A percentile compares a stretch with the other conserved stretches of the same genome.
These are phyloP conservation scores for Eriosoma lanigerum DNA, from an alignment of 1,140 invertebrate genomes.

Conservation along the genomic window DNA sequence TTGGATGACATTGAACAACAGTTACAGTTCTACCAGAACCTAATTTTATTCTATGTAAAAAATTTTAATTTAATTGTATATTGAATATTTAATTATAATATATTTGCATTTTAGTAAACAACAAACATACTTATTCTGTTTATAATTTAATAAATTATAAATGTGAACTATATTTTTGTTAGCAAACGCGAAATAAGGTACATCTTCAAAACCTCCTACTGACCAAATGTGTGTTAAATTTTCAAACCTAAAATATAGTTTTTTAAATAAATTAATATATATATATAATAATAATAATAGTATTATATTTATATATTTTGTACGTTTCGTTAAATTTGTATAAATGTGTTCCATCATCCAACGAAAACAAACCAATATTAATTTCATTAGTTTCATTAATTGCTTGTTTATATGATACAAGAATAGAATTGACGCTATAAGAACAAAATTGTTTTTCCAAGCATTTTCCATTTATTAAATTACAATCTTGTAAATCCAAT, in stretches of 20 bases:
- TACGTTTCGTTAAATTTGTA: slow-evolving; percentile 43
- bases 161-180: slow-evolving; percentile 58
- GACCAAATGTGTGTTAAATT: slow-evolving; percentile 41
- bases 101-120: slow-evolving; percentile 43
- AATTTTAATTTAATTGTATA: not conserved
- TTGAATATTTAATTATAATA: slow-evolving; percentile 28
- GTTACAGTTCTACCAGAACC: slow-evolving; percentile 63
- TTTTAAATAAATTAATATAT: too few species aligned
- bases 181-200: slow-evolving; percentile 38
- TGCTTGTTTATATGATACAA: slow-evolving; percentile 29
- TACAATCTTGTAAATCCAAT: slow-evolving; percentile 12
- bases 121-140: slow-evolving; percentile 53
- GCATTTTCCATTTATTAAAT: slow-evolving; percentile 6
- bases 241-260: slow-evolving; percentile 9
- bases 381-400: not conserved
- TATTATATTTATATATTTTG: not conserved
- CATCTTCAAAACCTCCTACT: slow-evolving; percentile 29
- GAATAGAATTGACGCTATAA: slow-evolving; percentile 2
- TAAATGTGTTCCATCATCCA: slow-evolving; percentile 20
- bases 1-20: slow-evolving; percentile 71
- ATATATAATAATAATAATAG: not conserved
- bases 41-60: slow-evolving; percentile 57
- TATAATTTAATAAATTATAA: slow-evolving; percentile 57
- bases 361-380: slow-evolving; percentile 38
- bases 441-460: not conserved